These are phyloP conservation scores for Sebastiscus albofasciatus DNA, from an alignment of 2,797 vertebrate genomes.

Conservation along the genomic window DNA sequence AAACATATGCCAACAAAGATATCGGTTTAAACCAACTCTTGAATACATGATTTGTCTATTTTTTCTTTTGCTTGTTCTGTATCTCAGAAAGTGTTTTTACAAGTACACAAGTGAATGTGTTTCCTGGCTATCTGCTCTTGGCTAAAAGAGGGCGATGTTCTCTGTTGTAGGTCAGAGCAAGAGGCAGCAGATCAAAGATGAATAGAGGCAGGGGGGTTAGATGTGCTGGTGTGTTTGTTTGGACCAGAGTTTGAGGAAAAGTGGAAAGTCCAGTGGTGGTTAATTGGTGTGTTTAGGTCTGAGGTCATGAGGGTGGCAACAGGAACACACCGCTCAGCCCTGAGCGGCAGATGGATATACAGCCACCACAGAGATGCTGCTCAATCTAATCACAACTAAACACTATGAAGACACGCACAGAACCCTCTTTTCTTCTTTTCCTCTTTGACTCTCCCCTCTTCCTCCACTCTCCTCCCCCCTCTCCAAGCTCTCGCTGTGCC, in stretches of 20 bases:
- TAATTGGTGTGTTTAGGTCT: constrained; percentile 76
- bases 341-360: constrained; percentile 64
- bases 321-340: constrained; percentile 63
- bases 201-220: constrained; percentile 36
- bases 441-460: constrained; percentile 26
- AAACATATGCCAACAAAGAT: neutral
- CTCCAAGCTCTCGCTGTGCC: constrained; percentile 47
- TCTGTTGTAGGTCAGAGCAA: constrained; percentile 48
- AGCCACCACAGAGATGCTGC: constrained; percentile 68
- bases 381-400: constrained; percentile 79
- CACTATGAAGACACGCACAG: constrained; percentile 77
- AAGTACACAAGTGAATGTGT: neutral
- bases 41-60: neutral
- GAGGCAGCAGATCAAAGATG: constrained; percentile 60
- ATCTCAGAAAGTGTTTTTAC: neutral
- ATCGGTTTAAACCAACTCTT: neutral
- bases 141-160: constrained; percentile 36
- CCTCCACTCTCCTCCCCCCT: constrained; percentile 14
- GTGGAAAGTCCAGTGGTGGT: constrained; percentile 76
- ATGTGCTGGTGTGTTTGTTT: constrained; percentile 69
- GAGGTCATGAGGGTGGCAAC: constrained; percentile 76
- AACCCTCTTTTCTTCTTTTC: constrained; percentile 50
- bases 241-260: constrained; percentile 61
- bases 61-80: neutral
- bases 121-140: constrained; percentile 2